phyloP scores from a whole-genome alignment of 2,888 invertebrate species.

The Eupithecia inturbata region DNA sequence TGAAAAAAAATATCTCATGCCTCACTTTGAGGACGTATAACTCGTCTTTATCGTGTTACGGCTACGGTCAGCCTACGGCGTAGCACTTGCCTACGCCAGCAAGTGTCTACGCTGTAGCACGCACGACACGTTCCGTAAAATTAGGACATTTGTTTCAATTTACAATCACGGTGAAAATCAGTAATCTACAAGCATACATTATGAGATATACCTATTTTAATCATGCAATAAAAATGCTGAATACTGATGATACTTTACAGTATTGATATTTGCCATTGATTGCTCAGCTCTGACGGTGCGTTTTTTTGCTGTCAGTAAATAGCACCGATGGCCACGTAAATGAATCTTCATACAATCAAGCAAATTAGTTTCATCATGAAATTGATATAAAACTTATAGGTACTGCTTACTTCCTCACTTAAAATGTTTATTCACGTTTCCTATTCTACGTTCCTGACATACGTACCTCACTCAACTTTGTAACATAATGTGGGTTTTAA shows the following conservation, averaged over 20 bases:
- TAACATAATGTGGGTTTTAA: conserved; percentile 13
- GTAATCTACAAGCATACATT: background rate
- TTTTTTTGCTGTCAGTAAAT: background rate
- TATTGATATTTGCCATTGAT: background rate
- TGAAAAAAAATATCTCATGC: conserved; percentile 36
- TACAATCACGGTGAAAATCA: background rate
- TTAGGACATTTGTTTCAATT: background rate
- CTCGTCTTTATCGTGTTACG: conserved; percentile 16
- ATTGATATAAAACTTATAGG: background rate
- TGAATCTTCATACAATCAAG: background rate
- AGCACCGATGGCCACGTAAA: background rate
- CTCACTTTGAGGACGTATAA: conserved; percentile 26
- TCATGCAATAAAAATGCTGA: too few species aligned
- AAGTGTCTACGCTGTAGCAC: background rate
- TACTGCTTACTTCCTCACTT: background rate
- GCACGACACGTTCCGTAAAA: background rate
- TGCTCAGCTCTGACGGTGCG: background rate
- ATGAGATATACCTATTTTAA: too few species aligned
- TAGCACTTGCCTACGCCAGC: conserved; percentile 18
- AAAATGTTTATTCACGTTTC: conserved; percentile 1
- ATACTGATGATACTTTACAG: background rate
- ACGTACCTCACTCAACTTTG: conserved; percentile 13
- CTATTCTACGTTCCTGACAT: conserved; percentile 4
- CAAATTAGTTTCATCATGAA: background rate
- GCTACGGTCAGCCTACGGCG: conserved; percentile 23